Evolutionary conservation across 1,140 invertebrate genomes (phyloP).

Genomic region (Drusus annulatus): DNA sequence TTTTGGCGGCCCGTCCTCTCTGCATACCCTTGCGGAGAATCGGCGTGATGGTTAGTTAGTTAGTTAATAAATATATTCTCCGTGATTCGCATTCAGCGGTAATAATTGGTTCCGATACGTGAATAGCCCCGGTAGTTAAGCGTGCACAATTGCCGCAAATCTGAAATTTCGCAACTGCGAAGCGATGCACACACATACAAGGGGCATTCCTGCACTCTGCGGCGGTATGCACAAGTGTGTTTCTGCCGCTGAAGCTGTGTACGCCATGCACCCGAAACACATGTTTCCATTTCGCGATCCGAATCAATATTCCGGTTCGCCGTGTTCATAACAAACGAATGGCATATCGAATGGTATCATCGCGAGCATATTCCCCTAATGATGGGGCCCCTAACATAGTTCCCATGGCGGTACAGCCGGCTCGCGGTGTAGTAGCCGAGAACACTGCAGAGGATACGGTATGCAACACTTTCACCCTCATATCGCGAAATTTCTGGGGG

Average conservation of each 20-base stretch:
- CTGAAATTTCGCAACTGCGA: background rate
- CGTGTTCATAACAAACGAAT: constrained; percentile 58
- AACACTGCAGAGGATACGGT: no score
- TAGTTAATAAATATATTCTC: no score
- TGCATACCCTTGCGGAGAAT: no score
- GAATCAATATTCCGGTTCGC: constrained; percentile 50
- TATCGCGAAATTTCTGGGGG: no score
- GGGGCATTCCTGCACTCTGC: constrained; percentile 9
- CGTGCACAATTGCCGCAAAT: background rate
- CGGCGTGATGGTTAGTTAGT: no score
- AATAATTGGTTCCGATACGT: no score
- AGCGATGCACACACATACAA: background rate
- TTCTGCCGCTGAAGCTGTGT: no score
- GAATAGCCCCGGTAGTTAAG: no score
- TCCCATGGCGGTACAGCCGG: constrained; percentile 40
- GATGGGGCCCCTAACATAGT: constrained; percentile 54
- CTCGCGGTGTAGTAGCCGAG: no score
- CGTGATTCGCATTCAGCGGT: no score
- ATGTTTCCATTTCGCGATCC: constrained; percentile 41
- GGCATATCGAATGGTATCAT: constrained; percentile 58
- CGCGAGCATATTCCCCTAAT: constrained; percentile 54
- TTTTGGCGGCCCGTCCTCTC: no score
- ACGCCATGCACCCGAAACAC: constrained; percentile 1
- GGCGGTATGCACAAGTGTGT: background rate
- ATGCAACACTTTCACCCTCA: no score